phyloP scores from a whole-genome alignment of 2,888 invertebrate species.

The Protodeltote pygarga region DNA sequence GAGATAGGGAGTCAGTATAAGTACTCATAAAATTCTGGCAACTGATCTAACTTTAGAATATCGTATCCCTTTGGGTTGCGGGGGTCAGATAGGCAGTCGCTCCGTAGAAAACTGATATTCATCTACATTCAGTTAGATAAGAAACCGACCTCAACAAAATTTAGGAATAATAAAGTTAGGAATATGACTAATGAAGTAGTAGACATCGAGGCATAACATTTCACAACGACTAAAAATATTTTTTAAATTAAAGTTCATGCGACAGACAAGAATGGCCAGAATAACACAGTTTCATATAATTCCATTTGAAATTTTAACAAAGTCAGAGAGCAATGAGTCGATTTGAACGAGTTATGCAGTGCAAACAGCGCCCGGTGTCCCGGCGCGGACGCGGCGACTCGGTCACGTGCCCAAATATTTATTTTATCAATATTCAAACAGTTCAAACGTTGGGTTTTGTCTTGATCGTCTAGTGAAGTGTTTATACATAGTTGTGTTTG shows the following conservation, averaged over 20 bases:
- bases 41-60: too few species aligned
- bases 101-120: too few species aligned
- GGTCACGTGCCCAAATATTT: constrained; percentile 78
- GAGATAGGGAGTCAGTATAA: too few species aligned
- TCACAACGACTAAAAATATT: not conserved
- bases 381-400: constrained; percentile 32
- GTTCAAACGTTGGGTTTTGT: constrained; percentile 61
- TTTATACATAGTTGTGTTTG: constrained; percentile 3
- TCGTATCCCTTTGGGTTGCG: too few species aligned
- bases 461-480: constrained; percentile 41
- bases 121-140: too few species aligned
- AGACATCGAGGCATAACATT: too few species aligned
- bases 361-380: constrained; percentile 38
- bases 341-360: constrained; percentile 42
- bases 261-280: not conserved
- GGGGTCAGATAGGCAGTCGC: too few species aligned
- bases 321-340: constrained; percentile 45
- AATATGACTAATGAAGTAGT: too few species aligned
- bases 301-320: constrained; percentile 29
- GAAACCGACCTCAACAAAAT: too few species aligned
- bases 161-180: too few species aligned
- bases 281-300: constrained; percentile 19
- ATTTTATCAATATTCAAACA: constrained; percentile 81
- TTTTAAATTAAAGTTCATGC: too few species aligned
- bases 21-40: too few species aligned